These are phyloP conservation scores for Neodiprion virginianus DNA, from an alignment of 1,140 invertebrate species.

Conservation along the genomic window DNA sequence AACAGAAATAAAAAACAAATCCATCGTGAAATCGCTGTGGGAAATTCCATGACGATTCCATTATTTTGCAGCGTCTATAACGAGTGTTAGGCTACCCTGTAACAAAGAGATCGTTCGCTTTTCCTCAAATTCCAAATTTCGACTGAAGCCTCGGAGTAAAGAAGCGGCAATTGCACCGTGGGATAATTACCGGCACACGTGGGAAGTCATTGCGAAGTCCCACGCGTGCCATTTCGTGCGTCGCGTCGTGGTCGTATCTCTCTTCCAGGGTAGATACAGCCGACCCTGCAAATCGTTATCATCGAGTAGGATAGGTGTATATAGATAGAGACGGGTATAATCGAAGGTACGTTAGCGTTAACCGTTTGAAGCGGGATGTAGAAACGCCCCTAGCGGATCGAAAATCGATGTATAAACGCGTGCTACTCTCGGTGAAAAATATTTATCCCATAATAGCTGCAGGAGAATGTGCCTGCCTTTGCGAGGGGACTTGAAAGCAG, in stretches of 20 bases:
- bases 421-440: too few species aligned
- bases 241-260: background rate
- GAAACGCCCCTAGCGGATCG: background rate
- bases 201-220: background rate
- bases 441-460: too few species aligned
- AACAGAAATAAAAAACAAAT: too few species aligned
- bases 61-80: too few species aligned
- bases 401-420: background rate
- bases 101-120: too few species aligned
- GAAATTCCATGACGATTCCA: too few species aligned
- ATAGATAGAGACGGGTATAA: background rate
- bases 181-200: background rate
- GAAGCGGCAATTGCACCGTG: background rate
- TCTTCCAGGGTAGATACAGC: background rate
- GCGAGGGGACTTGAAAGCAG: too few species aligned
- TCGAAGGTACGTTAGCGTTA: background rate
- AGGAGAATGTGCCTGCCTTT: too few species aligned
- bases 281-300: background rate
- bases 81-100: too few species aligned
- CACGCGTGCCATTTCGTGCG: background rate
- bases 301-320: background rate
- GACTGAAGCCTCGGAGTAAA: too few species aligned
- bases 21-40: too few species aligned
- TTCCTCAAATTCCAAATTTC: too few species aligned
- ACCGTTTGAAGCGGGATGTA: background rate